A percentile compares a stretch with the other conserved stretches of the same genome.
These are phyloP conservation scores for Platichthys flesus DNA, from an alignment of 2,113 vertebrate species.

Conservation along the genomic window DNA sequence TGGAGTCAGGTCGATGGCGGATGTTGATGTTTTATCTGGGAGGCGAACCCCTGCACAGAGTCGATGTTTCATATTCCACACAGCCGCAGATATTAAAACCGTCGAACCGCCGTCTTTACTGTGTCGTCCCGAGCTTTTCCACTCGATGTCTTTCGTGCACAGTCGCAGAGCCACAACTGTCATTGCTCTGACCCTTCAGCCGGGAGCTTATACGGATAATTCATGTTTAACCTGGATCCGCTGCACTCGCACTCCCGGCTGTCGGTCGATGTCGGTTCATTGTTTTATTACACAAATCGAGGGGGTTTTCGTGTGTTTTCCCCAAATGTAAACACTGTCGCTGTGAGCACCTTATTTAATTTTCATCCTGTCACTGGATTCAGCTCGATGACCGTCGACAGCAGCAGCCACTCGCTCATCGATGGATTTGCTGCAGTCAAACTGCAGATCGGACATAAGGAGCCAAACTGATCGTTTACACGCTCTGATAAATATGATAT, in stretches of 20 bases:
- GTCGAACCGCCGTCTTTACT: neutral
- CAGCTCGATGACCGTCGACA: conserved; percentile 21
- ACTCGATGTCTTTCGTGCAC: conserved; percentile 37
- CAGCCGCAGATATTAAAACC: neutral
- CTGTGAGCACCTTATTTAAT: conserved; percentile 3
- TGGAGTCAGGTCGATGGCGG: conserved; percentile 60
- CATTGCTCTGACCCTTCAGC: conserved; percentile 83
- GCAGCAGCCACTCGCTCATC: neutral
- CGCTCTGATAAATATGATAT: neutral
- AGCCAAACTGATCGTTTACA: neutral
- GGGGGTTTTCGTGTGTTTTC: conserved; percentile 8
- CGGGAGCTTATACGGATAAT: conserved; percentile 75
- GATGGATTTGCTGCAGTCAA: conserved; percentile 1
- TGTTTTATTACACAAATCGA: neutral
- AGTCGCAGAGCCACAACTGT: conserved; percentile 76
- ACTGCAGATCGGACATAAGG: neutral
- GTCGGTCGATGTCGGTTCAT: neutral
- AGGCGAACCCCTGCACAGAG: neutral
- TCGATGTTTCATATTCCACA: neutral
- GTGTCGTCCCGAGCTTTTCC: neutral
- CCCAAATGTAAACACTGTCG: conserved; percentile 51
- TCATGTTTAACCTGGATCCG: conserved; percentile 73
- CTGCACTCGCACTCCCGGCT: neutral
- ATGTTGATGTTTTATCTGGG: conserved; percentile 62
- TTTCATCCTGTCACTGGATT: conserved; percentile 9